Conservation (phyloP, 2,797 vertebrate genomes). For the Pantherophis vulpinus region DNA sequence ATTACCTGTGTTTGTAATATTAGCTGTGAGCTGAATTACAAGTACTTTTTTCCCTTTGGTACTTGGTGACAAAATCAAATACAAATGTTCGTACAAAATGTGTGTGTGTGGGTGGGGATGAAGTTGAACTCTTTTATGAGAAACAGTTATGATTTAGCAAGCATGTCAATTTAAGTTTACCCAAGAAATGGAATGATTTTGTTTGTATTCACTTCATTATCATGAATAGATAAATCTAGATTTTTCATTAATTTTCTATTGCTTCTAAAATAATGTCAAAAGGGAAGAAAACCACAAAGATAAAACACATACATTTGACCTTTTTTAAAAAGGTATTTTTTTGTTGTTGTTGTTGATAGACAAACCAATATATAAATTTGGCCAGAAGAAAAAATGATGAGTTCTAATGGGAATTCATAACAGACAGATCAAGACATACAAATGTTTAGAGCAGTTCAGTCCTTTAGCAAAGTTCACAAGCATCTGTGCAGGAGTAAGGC, state of each 20-base stretch:
- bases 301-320: not conserved
- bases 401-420: not conserved
- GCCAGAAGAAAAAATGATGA: not conserved
- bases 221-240: not conserved
- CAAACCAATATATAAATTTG: not conserved
- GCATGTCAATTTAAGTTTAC: not conserved
- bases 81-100: not conserved
- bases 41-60: not conserved
- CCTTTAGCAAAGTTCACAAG: not conserved
- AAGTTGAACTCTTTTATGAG: not conserved
- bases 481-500: not conserved
- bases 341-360: too few relatives aligned
- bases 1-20: not conserved
- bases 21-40: not conserved
- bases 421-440: not conserved
- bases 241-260: not conserved
- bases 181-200: not conserved
- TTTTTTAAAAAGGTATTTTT: too few relatives aligned
- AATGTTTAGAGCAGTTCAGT: not conserved
- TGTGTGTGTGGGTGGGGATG: too few relatives aligned
- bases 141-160: not conserved
- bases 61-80: not conserved
- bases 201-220: not conserved
- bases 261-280: not conserved
- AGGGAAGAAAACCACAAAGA: not conserved